These are phyloP conservation scores for Rallus limicola DNA, from an alignment of 2,113 vertebrate genomes.

Conservation along the genomic window DNA sequence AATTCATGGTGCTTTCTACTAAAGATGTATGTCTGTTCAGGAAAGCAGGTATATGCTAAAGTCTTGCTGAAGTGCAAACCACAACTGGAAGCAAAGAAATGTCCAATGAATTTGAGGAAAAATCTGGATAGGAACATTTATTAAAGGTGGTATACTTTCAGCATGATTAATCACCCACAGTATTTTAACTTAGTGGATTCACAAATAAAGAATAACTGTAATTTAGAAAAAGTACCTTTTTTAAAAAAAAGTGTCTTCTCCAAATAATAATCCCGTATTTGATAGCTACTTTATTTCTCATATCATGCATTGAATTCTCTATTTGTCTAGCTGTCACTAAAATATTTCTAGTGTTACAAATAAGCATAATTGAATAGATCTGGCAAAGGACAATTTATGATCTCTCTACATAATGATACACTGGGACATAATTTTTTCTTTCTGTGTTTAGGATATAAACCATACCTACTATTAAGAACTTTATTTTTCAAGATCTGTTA, in stretches of 20 bases:
- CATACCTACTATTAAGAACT: not conserved
- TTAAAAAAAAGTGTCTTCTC: not conserved
- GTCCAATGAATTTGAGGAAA: not conserved
- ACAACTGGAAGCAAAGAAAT: not conserved
- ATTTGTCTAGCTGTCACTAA: not conserved
- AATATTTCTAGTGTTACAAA: not conserved
- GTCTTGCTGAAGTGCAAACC: not conserved
- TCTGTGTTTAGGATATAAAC: not conserved
- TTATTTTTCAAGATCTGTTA: not conserved
- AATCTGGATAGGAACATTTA: not conserved
- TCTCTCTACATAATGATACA: not conserved
- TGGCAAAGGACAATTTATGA: not conserved
- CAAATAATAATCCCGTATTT: not conserved
- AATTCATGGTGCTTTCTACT: not conserved
- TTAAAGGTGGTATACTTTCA: not conserved
- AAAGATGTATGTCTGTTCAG: not conserved
- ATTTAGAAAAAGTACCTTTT: not conserved
- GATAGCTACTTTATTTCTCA: not conserved
- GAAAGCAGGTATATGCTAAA: not conserved
- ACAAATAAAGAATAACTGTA: not conserved
- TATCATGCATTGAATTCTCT: not conserved
- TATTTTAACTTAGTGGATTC: not conserved
- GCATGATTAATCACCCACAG: not conserved
- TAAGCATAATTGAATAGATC: not conserved
- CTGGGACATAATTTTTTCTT: not conserved